These are phyloP conservation scores for Stichodactyla helianthus DNA, from an alignment of 64 coral and sea anemone genomes.

Conservation along the genomic window DNA sequence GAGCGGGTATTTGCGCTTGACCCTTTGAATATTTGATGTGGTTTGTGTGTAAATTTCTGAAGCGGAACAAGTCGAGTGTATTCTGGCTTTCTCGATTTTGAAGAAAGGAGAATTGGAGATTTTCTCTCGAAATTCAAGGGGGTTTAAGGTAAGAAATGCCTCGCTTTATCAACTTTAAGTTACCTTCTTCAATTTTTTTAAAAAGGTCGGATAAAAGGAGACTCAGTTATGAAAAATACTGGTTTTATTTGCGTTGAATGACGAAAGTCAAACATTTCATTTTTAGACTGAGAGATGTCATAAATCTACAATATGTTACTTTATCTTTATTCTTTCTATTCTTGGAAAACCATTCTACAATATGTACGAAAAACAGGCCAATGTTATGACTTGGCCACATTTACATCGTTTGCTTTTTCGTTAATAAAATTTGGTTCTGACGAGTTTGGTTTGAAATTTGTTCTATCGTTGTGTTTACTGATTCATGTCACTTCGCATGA, in stretches of 20 bases:
- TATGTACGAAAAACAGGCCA: background rate
- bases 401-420: no score
- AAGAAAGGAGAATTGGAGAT: slow-evolving; percentile 3
- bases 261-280: no score
- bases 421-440: no score
- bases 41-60: background rate
- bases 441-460: no score
- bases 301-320: no score
- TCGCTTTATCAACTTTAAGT: background rate
- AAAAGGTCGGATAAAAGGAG: no score
- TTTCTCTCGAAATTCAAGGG: slow-evolving; percentile 15
- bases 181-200: background rate
- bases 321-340: no score
- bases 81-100: background rate
- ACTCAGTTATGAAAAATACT: no score
- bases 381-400: background rate
- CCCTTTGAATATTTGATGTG: slow-evolving; percentile 17
- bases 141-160: background rate
- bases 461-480: background rate
- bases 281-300: no score
- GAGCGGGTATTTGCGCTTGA: background rate
- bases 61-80: slow-evolving; percentile 13
- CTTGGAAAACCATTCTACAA: no score
- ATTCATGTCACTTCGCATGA: background rate
- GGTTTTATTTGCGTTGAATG: no score